A percentile compares a stretch with the other conserved stretches of the same genome.
These are phyloP conservation scores for Willisornis vidua DNA, from an alignment of 2,113 vertebrate species.

Conservation along the genomic window DNA sequence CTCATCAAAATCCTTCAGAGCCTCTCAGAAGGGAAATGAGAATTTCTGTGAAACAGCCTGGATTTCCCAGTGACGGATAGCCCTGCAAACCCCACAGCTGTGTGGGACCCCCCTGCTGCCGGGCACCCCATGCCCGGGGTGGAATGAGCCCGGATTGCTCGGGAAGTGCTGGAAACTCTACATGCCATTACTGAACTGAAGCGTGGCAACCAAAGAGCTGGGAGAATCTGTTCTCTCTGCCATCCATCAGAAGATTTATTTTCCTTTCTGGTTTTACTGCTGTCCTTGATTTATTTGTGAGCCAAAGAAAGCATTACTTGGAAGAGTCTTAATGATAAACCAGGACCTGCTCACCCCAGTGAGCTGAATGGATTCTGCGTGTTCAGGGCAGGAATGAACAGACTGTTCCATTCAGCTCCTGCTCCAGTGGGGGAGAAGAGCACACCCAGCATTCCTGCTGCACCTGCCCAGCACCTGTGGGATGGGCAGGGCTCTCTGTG, in stretches of 20 bases:
- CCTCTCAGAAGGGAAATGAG: constrained; percentile 68
- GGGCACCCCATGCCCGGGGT: background rate
- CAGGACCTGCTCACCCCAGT: background rate
- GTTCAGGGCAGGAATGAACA: background rate
- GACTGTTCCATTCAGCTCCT: background rate
- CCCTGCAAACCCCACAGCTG: background rate
- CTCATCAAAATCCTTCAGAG: constrained; percentile 77
- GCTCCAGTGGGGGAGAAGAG: background rate
- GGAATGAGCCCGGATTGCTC: background rate
- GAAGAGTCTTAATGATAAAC: constrained; percentile 38
- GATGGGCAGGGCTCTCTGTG: accelerated
- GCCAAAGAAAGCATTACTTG: constrained; percentile 16
- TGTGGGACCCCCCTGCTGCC: background rate
- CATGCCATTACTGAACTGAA: background rate
- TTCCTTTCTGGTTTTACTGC: constrained; percentile 11
- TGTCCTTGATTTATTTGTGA: constrained; percentile 23
- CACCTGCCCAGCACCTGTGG: background rate
- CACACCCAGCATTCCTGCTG: background rate
- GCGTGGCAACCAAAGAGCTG: constrained; percentile 3
- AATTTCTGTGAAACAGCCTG: background rate
- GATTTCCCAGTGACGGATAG: background rate
- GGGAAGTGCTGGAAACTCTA: background rate
- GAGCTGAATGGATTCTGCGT: background rate
- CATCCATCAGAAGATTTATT: constrained; percentile 23
- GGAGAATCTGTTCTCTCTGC: background rate